Conservation (phyloP, 2,888 invertebrate species). For the Aspidiotus rigidus region DNA sequence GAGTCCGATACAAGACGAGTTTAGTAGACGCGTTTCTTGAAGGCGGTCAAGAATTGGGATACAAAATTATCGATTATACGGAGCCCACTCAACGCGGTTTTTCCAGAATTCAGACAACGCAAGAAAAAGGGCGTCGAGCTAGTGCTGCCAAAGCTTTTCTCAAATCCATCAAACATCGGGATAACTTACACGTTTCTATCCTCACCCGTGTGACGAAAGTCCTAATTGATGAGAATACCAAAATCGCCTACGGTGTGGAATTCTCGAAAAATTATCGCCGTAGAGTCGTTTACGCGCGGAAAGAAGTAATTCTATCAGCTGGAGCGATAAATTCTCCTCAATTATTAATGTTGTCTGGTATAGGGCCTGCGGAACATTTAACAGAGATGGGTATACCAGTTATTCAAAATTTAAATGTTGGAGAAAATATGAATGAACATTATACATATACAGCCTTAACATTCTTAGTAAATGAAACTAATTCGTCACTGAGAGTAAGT, state of each 20-base stretch:
- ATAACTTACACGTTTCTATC: constrained; percentile 42
- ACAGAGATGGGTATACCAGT: constrained; percentile 51
- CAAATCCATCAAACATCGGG: constrained; percentile 42
- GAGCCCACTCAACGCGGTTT: constrained; percentile 39
- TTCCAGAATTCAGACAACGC: constrained; percentile 35
- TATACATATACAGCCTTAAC: constrained; percentile 52
- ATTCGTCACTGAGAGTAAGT: constrained; percentile 34
- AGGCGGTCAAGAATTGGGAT: constrained; percentile 56
- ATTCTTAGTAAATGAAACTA: constrained; percentile 48
- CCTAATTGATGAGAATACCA: constrained; percentile 43
- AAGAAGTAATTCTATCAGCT: constrained; percentile 57
- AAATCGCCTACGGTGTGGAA: constrained; percentile 45
- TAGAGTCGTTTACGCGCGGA: constrained; percentile 45
- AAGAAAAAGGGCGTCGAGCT: constrained; percentile 33
- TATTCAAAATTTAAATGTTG: constrained; percentile 56
- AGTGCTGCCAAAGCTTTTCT: constrained; percentile 54
- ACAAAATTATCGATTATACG: constrained; percentile 48
- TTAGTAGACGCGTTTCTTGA: constrained; percentile 56
- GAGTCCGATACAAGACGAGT: constrained; percentile 55
- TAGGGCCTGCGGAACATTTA: constrained; percentile 56
- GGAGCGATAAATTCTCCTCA: constrained; percentile 75
- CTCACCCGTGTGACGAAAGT: constrained; percentile 40
- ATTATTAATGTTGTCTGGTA: constrained; percentile 55
- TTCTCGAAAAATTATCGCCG: constrained; percentile 42
- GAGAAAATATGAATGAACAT: constrained; percentile 59